These are phyloP conservation scores for Callospermophilus lateralis DNA, from an alignment of 2,113 vertebrate species.

Conservation along the genomic window DNA sequence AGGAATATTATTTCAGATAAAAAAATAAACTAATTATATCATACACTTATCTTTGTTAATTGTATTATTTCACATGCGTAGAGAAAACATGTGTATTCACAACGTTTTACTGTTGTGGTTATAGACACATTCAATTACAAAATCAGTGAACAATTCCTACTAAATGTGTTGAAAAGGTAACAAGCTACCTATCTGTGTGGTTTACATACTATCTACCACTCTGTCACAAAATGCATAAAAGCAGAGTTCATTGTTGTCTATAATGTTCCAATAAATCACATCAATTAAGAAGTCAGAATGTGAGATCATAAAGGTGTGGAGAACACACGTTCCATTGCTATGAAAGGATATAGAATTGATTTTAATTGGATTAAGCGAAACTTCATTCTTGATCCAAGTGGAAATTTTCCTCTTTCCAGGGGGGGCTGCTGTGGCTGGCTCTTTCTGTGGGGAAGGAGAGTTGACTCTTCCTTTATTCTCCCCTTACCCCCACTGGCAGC, in stretches of 20 bases:
- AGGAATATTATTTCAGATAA: not conserved
- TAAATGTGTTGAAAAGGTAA: not conserved
- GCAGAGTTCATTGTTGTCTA: too few relatives aligned
- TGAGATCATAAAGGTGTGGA: not conserved
- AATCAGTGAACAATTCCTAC: not conserved
- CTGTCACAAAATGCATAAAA: not conserved
- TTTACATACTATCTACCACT: too few relatives aligned
- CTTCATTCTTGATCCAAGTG: not conserved
- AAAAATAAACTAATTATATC: not conserved
- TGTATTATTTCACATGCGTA: not conserved
- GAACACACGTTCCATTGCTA: not conserved
- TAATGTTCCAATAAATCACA: not conserved
- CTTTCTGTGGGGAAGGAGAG: not conserved
- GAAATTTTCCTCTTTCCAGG: not conserved
- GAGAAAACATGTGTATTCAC: not conserved
- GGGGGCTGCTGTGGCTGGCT: not conserved
- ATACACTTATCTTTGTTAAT: not conserved
- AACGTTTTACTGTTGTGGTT: not conserved
- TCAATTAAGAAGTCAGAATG: not conserved
- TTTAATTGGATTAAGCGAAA: not conserved
- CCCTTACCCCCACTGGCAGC: too few relatives aligned
- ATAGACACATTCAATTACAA: not conserved
- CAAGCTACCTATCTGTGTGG: not conserved
- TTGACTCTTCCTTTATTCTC: accelerated
- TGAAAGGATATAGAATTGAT: not conserved